Base-by-base conservation (phyloP, 2,113 vertebrate species). In the Zosterops lateralis region DNA sequence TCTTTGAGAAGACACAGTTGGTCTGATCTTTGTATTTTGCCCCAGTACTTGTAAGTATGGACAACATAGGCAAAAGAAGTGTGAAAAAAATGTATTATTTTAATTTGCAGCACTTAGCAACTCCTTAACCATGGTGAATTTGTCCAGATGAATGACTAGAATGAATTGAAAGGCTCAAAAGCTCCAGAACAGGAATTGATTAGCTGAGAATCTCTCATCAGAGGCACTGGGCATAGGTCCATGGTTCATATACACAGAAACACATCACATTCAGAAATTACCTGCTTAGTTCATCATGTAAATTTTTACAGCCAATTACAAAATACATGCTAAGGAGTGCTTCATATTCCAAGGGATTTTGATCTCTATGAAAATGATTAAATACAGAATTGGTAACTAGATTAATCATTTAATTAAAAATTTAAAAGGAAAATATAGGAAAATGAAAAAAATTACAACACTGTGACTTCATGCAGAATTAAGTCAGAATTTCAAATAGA, bases 281-380 rank as follows among this genome's bases (percentile, higher is more conserved):
- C 61, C 38, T 76, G 40, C 44, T 90, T 87, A 47, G 86, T 74
- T 91, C 12, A 71, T 85, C 90, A 88, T 45, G 65, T 44, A 83
- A 76, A 84, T 94, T 83, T 83, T 91, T 84, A 75, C 70, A 84
- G 45, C 51, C 91, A 81, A 90, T 90, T 95, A 67, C 32, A 91
- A 87, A 92, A 88, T 54, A 88, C 18, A 80, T 86, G 66, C 48
- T 77, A 90, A 90, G 38, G 29, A 84, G 42, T 65, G 12, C 40
- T 86, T 84, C 75, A 78, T 74, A 88, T 70, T 95, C 68, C 28
- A 74, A 84, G n/a, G 48, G 53, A 91, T 91, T 94, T 91, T 85
- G 42, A 90, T 83, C 8, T 77, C 47, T 38, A 40, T 67, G 48
- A 68, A 89, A 80, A 92, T 74, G 0, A 91, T 67, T 78, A 90